Conservation (phyloP, 2,888 invertebrate species). For the Campopleginae sp. region DNA sequence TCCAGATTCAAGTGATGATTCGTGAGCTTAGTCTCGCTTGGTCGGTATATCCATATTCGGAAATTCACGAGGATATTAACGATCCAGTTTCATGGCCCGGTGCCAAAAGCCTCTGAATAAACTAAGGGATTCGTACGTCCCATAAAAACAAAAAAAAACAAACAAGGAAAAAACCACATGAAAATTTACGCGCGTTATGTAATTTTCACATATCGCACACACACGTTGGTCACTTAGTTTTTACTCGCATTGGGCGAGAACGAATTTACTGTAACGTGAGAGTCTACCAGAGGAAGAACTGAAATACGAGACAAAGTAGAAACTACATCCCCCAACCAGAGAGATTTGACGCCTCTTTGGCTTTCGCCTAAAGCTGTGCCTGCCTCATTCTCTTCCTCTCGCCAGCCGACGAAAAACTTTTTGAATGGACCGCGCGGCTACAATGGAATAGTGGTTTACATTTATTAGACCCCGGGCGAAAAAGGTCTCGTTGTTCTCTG, state of each 20-base stretch:
- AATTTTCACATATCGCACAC: constrained; percentile 54
- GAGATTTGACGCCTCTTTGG: constrained; percentile 32
- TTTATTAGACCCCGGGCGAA: constrained; percentile 78
- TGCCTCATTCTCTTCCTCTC: constrained; percentile 16
- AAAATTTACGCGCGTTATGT: constrained; percentile 27
- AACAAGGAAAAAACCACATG: constrained; percentile 12
- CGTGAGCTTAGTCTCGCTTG: neutral
- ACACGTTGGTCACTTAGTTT: constrained; percentile 12
- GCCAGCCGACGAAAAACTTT: constrained; percentile 73
- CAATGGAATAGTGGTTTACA: constrained; percentile 79
- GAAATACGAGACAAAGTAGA: constrained; percentile 58
- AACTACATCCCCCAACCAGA: constrained; percentile 30
- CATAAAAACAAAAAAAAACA: constrained; percentile 15
- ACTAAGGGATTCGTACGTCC: constrained; percentile 22
- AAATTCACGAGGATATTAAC: neutral
- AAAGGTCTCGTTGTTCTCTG: constrained; percentile 40
- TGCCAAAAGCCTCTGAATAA: constrained; percentile 49
- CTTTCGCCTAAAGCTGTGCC: neutral
- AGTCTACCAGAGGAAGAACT: neutral
- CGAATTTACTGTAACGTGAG: constrained; percentile 32
- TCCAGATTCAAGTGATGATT: constrained; percentile 36
- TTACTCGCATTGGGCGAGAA: constrained; percentile 36
- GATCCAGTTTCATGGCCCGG: constrained; percentile 18
- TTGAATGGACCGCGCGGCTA: constrained; percentile 76
- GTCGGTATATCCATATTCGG: constrained; percentile 10